Evolutionary conservation across 2,797 vertebrate genomes (phyloP), one percentile per base, ranked within the genome.

Genomic region (Synaphobranchus kaupii): DNA sequence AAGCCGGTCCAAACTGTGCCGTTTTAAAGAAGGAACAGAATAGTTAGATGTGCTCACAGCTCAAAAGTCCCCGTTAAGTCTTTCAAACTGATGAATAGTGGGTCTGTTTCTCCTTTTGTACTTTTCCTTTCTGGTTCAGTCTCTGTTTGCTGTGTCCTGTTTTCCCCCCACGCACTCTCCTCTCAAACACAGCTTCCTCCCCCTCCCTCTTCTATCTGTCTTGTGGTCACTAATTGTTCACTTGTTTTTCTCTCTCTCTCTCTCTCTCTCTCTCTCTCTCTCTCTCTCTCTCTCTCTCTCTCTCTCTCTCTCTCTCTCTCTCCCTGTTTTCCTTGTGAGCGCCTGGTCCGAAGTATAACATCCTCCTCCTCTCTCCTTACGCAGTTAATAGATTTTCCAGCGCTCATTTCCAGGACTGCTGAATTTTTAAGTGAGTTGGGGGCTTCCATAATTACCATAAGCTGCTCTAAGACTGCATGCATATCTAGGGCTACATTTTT

Each of bases 201-300:
- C 88, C 88, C 89, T 83, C 88, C 88, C 88, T 87, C 86, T 86
- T n/a, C 84, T 73, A 54, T 85, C 78, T 82, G 68, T 78, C 80
- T 86, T 85, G 88, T 87, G 83, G 85, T 83, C 48, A 81, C 86
- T 91, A 88, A 91, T 90, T 90, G 88, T 86, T 90, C 54, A 48
- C 87, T 44, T 83, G 82, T 54, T 80, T 66, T 17, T 47, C 86
- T 66, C 54, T 48, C 39, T 80, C 31, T 78, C 50, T 28, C 63
- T 76, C n/a, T 78, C 68, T 1, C 12, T 5, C 73, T 44, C 28
- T 20, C 1, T 47, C 66, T 76, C n/a, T 78, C 68, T 1, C 12
- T 5, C 73, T 44, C 28, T 20, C 1, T 34, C 66, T 87, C 39
- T 80, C 31, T 78, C 50, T 28, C 63, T 76, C n/a, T 78, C 68